Percentiles rank a stretch among this genome's conserved stretches.
Conservation (phyloP, 2,113 vertebrate genomes). For the Brachyhypopomus occidentalis region DNA sequence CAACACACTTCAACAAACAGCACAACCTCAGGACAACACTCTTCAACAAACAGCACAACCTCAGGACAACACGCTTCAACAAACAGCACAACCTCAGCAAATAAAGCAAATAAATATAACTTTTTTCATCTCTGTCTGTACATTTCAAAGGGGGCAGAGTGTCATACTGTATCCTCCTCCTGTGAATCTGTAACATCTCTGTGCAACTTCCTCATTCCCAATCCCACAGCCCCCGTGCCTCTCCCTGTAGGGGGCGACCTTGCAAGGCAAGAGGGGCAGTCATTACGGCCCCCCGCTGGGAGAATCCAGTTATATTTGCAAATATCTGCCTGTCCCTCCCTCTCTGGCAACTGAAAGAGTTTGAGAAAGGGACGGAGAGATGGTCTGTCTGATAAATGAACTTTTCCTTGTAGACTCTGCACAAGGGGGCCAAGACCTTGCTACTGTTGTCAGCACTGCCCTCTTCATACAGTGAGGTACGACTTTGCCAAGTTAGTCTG, state of each 20-base stretch:
- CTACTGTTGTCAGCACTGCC: too few species aligned
- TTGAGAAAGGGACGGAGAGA: slow-evolving; percentile 13
- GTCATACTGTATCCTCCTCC: slow-evolving; percentile 5
- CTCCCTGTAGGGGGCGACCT: slow-evolving; percentile 3
- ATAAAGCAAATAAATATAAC: too few species aligned
- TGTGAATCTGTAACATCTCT: slow-evolving; percentile 6
- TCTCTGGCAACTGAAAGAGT: slow-evolving; percentile 7
- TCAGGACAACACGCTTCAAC: too few species aligned
- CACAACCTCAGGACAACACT: too few species aligned
- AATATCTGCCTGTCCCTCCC: slow-evolving; percentile 9
- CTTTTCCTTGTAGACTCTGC: slow-evolving; percentile 6
- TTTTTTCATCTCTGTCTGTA: not conserved
- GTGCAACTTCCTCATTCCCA: slow-evolving; percentile 9
- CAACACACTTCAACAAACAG: too few species aligned
- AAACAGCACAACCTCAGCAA: too few species aligned
- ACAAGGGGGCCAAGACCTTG: not conserved
- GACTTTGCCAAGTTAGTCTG: too few species aligned
- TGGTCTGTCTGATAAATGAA: not conserved
- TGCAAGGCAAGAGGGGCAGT: slow-evolving; percentile 17
- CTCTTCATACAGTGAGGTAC: too few species aligned
- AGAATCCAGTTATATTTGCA: slow-evolving; percentile 17
- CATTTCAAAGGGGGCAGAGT: not conserved
- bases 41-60: too few species aligned
- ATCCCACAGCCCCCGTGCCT: too few species aligned
- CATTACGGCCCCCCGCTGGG: slow-evolving; percentile 14